Conservation (phyloP, 2,797 vertebrate genomes). For the Oryzias sinensis region DNA sequence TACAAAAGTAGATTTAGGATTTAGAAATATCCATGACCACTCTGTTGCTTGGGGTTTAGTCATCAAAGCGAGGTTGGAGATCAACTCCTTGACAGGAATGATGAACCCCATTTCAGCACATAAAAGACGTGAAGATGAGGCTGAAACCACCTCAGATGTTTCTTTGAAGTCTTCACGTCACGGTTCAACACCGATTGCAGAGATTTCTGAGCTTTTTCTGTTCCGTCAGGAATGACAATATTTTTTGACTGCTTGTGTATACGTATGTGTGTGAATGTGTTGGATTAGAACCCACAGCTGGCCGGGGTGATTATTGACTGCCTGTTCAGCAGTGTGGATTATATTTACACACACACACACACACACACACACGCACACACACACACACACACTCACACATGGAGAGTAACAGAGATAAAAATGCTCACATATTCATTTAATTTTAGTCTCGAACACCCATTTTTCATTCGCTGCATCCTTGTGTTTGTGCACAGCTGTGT, state of each 20-base stretch:
- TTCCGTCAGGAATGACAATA: slow-evolving; percentile 39
- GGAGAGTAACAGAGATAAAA: no score
- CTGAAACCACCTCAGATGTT: slow-evolving; percentile 13
- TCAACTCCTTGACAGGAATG: slow-evolving; percentile 5
- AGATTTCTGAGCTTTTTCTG: slow-evolving; percentile 27
- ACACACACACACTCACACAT: slow-evolving; percentile 40
- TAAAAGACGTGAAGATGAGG: slow-evolving; percentile 16
- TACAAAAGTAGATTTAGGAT: no score
- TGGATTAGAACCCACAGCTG: slow-evolving; percentile 60
- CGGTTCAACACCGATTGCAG: slow-evolving; percentile 17
- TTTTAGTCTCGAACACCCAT: slow-evolving; percentile 30
- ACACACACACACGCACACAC: slow-evolving; percentile 2
- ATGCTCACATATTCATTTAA: slow-evolving; percentile 21
- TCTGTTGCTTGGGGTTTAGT: slow-evolving; percentile 12
- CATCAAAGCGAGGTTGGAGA: not conserved
- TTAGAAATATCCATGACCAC: slow-evolving; percentile 3
- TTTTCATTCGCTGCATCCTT: slow-evolving; percentile 33
- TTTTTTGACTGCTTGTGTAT: slow-evolving; percentile 19
- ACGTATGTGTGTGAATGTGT: slow-evolving; percentile 9
- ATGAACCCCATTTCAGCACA: slow-evolving; percentile 10
- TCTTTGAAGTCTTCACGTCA: slow-evolving; percentile 30
- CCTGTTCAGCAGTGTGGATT: slow-evolving; percentile 58
- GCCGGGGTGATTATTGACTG: slow-evolving; percentile 62
- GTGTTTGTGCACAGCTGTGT: slow-evolving; percentile 31
- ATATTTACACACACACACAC: slow-evolving; percentile 22